These are phyloP conservation scores for Steinernema khuongi DNA, from an alignment of 1,140 invertebrate species.

Conservation along the genomic window DNA sequence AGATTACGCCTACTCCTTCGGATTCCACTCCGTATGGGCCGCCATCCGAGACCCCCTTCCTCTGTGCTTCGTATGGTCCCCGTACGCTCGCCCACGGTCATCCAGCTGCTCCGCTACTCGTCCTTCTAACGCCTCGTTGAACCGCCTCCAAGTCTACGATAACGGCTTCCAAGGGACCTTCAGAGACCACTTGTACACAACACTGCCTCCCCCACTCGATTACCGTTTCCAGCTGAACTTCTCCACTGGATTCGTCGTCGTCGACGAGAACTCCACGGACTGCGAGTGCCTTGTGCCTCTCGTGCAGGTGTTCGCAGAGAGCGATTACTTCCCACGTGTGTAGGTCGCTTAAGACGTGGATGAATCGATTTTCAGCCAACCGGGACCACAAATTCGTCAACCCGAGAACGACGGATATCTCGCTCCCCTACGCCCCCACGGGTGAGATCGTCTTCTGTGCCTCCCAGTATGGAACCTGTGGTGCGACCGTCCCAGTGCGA, in stretches of 20 bases:
- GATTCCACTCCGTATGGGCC: background rate
- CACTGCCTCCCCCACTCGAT: background rate
- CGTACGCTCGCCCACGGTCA: background rate
- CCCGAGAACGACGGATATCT: background rate
- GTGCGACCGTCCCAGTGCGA: background rate
- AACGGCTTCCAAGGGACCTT: background rate
- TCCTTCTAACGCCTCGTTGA: background rate
- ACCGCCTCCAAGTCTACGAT: background rate
- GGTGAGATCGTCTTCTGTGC: background rate
- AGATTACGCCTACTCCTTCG: constrained; percentile 4
- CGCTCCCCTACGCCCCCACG: background rate
- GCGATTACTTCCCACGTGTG: background rate
- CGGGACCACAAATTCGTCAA: background rate
- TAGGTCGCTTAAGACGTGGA: background rate
- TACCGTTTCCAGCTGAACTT: background rate
- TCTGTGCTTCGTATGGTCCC: background rate
- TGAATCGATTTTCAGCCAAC: background rate
- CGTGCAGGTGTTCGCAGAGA: background rate
- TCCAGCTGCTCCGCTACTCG: background rate
- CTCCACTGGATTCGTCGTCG: background rate
- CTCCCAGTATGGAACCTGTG: background rate
- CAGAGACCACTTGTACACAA: background rate
- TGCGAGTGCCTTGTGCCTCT: background rate
- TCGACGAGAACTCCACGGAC: background rate
- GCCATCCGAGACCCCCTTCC: background rate